Percentiles rank a stretch among this genome's conserved stretches.
Conservation (phyloP, 2,113 vertebrate genomes). For the Sinocyclocheilus anshuiensis region DNA sequence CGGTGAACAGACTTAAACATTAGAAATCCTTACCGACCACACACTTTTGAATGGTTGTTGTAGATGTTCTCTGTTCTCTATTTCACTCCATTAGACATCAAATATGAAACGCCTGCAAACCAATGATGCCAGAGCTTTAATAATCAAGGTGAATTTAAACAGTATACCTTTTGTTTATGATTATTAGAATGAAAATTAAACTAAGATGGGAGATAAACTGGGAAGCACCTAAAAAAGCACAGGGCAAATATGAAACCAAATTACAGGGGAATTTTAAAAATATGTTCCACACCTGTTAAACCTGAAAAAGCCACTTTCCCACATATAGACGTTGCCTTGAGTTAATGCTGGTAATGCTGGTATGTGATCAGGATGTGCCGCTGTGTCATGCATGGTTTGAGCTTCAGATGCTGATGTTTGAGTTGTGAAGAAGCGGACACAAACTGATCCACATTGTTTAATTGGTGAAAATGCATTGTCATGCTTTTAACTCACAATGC, state of each 20-base stretch:
- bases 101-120: background rate
- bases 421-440: background rate
- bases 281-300: background rate
- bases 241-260: background rate
- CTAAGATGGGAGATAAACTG: background rate
- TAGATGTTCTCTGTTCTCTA: conserved; percentile 68
- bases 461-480: background rate
- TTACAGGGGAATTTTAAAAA: background rate
- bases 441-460: background rate
- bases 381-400: background rate
- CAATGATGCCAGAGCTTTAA: background rate
- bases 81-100: background rate
- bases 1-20: background rate
- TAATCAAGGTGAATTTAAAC: background rate
- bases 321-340: background rate
- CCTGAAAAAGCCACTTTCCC: background rate
- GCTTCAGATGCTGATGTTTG: conserved; percentile 42
- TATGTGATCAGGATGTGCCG: background rate
- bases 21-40: too few relatives aligned
- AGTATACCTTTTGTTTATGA: background rate
- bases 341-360: too few relatives aligned
- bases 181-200: background rate
- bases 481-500: background rate
- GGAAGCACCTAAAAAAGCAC: conserved; percentile 72
- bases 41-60: too few relatives aligned